Base-by-base conservation (phyloP, 2,113 vertebrate genomes). In the Poeciliopsis occidentalis region DNA sequence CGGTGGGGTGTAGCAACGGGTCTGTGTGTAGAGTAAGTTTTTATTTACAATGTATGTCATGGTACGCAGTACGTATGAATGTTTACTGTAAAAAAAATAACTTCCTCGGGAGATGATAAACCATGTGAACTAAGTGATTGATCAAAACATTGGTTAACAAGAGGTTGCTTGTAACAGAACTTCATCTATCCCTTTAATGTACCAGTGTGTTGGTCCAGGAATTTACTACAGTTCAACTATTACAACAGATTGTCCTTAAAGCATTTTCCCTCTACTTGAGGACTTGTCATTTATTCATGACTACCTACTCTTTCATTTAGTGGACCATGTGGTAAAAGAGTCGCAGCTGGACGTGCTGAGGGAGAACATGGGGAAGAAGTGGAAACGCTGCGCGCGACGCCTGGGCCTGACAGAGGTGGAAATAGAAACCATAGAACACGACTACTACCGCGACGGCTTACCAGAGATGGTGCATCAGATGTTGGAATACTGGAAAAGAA, bases 401-500 rank as follows among this genome's bases (percentile, higher is more conserved):
- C 93, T 99, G 80, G 95, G 94, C 61, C 95, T 99, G 80, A 81
- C 61, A 0, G 67, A 91, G 0, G 91, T 97, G 0, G 96, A 98
- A 41, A 95, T 99, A 12, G 96, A 99, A 3, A 95, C 95, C 89
- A 97, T 99, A 2, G 96, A 97, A 64, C 96, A 98, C 0, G 97
- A 98, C 91, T 96, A 92, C 11, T 92, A 90, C 67, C 94, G 95
- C 0, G 96, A 99, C 7, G 97, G 98, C 57, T 93, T 99, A 3
- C 94, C 94, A 0, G 98, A 99, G 85, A 97, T 96, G 86, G 97
- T 99, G 71, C 95, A 97, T 85, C 97, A 99, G 91, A 97, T 95
- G 95, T 92, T 99, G 74, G 94, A 94, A 12, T 93, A 86, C 51
- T 99, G 98, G 98, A 90, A 69, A 78, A 98, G 97, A 97, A 95